Conservation (phyloP, 2,113 vertebrate species). For the Phylloscopus trochiloides region DNA sequence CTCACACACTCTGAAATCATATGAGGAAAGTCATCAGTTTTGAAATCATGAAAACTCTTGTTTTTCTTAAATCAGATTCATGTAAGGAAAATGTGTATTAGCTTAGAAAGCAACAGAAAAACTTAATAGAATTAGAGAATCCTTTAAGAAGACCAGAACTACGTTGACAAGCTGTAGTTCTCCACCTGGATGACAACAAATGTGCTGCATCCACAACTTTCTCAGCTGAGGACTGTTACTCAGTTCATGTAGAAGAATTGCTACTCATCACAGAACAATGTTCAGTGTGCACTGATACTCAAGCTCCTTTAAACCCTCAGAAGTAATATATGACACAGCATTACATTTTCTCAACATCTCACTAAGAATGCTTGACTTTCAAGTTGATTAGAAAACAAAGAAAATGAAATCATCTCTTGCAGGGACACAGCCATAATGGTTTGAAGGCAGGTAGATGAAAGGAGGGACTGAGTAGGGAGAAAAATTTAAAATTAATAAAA, state of each 20-base stretch:
- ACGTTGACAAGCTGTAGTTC: not conserved
- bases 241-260: not conserved
- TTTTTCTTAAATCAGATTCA: slow-evolving; percentile 26
- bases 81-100: not conserved
- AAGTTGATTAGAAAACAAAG: not conserved
- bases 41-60: not conserved
- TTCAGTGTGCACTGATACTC: not conserved
- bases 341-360: not conserved
- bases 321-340: not conserved
- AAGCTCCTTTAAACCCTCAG: not conserved
- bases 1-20: slow-evolving; percentile 25
- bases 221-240: not conserved
- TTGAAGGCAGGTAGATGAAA: not conserved
- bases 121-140: not conserved
- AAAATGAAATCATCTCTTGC: not conserved
- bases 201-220: not conserved
- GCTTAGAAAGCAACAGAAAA: not conserved
- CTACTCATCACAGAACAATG: not conserved
- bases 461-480: not conserved
- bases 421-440: not conserved
- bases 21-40: not conserved
- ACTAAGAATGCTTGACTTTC: not conserved
- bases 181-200: not conserved
- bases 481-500: not conserved
- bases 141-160: not conserved